Evolutionary conservation across 1,140 invertebrate species (phyloP).

Genomic region (Papilio glaucus): DNA sequence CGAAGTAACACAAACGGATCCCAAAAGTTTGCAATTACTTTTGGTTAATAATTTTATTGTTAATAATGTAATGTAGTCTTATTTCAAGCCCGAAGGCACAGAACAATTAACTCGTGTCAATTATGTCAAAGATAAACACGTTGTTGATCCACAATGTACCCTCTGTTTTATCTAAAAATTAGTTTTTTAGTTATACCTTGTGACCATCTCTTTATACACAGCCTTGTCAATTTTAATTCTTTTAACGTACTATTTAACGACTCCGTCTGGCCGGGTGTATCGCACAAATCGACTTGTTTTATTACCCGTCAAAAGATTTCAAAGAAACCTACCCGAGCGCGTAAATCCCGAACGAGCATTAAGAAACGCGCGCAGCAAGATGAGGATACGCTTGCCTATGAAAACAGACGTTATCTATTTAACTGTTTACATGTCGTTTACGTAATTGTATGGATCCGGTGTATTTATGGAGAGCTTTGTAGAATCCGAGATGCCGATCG

Average conservation of each 20-base stretch:
- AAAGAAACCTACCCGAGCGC: conserved; percentile 1
- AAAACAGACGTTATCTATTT: conserved; percentile 23
- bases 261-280: neutral
- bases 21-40: no score
- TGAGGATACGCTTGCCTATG: conserved; percentile 16
- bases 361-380: neutral
- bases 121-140: no score
- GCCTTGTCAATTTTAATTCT: neutral
- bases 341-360: conserved; percentile 19
- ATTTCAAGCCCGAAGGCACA: no score
- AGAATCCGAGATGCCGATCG: conserved; percentile 17
- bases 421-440: conserved; percentile 32
- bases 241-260: conserved; percentile 15
- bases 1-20: no score
- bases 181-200: neutral
- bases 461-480: conserved; percentile 32
- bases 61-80: no score
- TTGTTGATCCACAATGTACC: no score
- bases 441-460: conserved; percentile 31
- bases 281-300: conserved; percentile 17
- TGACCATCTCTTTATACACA: neutral
- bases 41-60: no score
- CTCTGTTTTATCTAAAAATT: no score
- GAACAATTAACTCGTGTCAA: no score
- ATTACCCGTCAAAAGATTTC: conserved; percentile 17